These are phyloP conservation scores for Muscidifurax raptorellus DNA, from an alignment of 1,140 invertebrate genomes.

Conservation along the genomic window DNA sequence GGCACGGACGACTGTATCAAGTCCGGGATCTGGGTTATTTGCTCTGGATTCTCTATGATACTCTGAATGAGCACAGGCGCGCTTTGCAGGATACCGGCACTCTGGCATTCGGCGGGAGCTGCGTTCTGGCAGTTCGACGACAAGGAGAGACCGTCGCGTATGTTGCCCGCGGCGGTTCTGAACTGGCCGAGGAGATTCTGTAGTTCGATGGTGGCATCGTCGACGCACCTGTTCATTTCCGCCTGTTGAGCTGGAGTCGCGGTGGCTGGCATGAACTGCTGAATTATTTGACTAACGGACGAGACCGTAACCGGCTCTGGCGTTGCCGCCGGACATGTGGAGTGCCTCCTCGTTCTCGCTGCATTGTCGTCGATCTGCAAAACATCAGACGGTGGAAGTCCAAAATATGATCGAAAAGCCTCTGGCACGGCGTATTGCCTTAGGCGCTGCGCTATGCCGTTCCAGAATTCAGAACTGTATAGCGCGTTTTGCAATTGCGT, in stretches of 20 bases:
- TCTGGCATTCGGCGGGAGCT: not conserved
- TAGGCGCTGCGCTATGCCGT: not conserved
- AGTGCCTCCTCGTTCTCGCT: not conserved
- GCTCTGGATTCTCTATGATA: constrained; percentile 43
- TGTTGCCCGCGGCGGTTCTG: constrained; percentile 1
- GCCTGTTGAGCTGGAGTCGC: constrained; percentile 3
- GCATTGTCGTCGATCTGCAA: constrained; percentile 36
- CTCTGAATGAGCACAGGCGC: constrained; percentile 29
- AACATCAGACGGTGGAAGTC: constrained; percentile 28
- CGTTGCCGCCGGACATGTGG: not conserved
- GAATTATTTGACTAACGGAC: constrained; percentile 23
- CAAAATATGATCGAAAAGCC: constrained; percentile 21
- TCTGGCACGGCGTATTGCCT: not conserved
- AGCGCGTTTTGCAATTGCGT: constrained; percentile 4
- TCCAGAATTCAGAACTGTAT: constrained; percentile 32
- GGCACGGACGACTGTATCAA: constrained; percentile 28
- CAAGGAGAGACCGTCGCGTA: constrained; percentile 4
- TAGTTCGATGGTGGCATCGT: constrained; percentile 15
- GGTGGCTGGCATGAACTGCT: constrained; percentile 25
- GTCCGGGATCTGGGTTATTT: constrained; percentile 29
- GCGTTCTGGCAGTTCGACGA: not conserved
- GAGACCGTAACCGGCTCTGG: not conserved
- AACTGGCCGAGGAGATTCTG: constrained; percentile 43
- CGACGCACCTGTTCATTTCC: constrained; percentile 27
- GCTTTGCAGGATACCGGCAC: constrained; percentile 19